These are phyloP conservation scores for Emys orbicularis DNA, from an alignment of 2,797 vertebrate genomes.

Conservation along the genomic window DNA sequence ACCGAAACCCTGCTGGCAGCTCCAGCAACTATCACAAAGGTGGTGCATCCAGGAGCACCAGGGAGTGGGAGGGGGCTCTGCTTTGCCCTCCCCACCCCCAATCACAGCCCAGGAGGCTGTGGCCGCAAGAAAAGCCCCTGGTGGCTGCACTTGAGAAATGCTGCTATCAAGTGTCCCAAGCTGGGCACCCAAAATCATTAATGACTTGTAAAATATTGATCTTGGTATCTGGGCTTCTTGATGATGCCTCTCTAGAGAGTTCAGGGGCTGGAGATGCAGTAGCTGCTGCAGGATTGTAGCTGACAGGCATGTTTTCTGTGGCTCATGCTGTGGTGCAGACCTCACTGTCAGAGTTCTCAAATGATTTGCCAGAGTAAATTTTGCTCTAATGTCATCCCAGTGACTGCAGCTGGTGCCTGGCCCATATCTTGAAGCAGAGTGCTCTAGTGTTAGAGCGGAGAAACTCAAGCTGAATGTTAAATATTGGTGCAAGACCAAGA, in stretches of 20 bases:
- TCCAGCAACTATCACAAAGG: too few relatives aligned
- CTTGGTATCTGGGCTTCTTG: constrained; percentile 44
- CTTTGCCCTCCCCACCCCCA: too few relatives aligned
- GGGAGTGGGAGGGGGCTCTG: too few relatives aligned
- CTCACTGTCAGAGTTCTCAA: constrained; percentile 32
- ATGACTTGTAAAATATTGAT: constrained; percentile 38
- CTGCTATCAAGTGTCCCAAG: not conserved
- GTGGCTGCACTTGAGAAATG: too few relatives aligned
- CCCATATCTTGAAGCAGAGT: constrained; percentile 9
- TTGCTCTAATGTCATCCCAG: constrained; percentile 51
- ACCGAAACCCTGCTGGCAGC: too few relatives aligned
- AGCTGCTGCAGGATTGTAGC: constrained; percentile 37
- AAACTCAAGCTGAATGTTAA: not conserved
- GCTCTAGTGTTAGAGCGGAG: constrained; percentile 23
- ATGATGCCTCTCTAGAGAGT: not conserved
- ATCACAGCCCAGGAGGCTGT: too few relatives aligned
- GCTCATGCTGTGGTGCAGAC: constrained; percentile 4
- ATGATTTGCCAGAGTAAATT: constrained; percentile 57
- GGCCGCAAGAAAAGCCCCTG: too few relatives aligned
- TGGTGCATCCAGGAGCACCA: too few relatives aligned
- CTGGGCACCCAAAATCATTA: not conserved
- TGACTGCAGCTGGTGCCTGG: constrained; percentile 23
- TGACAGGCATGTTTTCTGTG: not conserved
- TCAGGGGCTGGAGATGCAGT: constrained; percentile 24
- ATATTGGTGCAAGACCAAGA: not conserved